Conservation (phyloP, 2,888 invertebrate genomes). For the Aleiodes testaceus region DNA sequence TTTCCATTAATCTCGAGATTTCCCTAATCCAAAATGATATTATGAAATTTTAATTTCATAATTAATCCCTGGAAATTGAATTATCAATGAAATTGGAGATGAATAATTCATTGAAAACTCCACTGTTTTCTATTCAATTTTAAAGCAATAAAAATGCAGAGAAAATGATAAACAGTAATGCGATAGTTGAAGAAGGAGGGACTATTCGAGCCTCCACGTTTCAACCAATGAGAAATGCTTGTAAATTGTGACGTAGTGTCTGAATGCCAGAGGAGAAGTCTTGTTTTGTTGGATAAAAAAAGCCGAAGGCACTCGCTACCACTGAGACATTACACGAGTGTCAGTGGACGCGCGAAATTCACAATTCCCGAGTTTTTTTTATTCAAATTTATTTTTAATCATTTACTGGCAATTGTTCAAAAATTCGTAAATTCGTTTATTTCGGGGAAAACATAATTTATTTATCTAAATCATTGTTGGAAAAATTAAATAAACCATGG, state of each 20-base stretch:
- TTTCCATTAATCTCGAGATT: no score
- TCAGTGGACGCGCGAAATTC: not conserved
- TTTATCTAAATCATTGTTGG: not conserved
- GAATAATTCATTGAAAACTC: no score
- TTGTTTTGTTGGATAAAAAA: not conserved
- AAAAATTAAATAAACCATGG: slow-evolving; percentile 23
- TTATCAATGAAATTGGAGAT: no score
- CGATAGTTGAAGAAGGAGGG: not conserved
- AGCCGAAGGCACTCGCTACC: not conserved
- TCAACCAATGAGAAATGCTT: not conserved
- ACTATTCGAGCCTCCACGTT: slow-evolving; percentile 33
- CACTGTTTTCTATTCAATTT: no score
- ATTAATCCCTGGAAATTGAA: no score
- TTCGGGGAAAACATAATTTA: no score
- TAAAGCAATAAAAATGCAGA: not conserved
- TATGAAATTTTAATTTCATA: no score
- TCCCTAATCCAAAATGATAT: no score
- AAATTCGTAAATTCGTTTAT: no score
- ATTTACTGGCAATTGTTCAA: no score
- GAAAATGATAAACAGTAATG: not conserved
- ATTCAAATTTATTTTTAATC: no score
- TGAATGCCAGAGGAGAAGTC: not conserved
- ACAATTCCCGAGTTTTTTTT: slow-evolving; percentile 4
- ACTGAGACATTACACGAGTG: not conserved
- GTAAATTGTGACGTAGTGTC: slow-evolving; percentile 11